These are phyloP conservation scores for Botia kubotai DNA, from an alignment of 2,797 vertebrate species.

Conservation along the genomic window DNA sequence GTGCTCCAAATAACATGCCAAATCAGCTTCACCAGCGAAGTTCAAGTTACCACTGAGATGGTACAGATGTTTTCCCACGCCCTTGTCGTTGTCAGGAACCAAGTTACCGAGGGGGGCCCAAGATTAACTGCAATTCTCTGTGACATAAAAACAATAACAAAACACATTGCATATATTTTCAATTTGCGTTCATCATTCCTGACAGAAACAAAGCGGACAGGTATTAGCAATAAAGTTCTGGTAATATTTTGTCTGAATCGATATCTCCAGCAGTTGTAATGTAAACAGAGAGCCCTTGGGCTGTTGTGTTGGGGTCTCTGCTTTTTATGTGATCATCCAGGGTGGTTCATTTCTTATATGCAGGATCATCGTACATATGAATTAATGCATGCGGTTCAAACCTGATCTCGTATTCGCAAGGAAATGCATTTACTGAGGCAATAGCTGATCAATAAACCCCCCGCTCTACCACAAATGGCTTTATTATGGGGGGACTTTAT, in stretches of 20 bases:
- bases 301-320: conserved; percentile 5
- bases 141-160: conserved; percentile 9
- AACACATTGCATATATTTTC: not conserved
- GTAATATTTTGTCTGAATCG: conserved; percentile 22
- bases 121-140: conserved; percentile 13
- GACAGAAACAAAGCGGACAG: conserved; percentile 11
- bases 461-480: conserved; percentile 54
- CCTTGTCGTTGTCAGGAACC: not conserved
- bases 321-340: not conserved
- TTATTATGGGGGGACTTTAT: conserved; percentile 61
- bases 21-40: conserved; percentile 66
- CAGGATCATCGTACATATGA: conserved; percentile 58
- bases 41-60: not conserved
- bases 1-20: conserved; percentile 66
- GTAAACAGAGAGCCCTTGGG: not conserved
- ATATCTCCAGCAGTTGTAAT: conserved; percentile 2
- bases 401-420: conserved; percentile 64
- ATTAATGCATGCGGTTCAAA: conserved; percentile 68
- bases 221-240: conserved; percentile 8
- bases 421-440: conserved; percentile 52
- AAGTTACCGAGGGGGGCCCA: too few species aligned
- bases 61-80: not conserved
- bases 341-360: conserved; percentile 14
- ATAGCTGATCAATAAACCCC: conserved; percentile 70
- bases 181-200: not conserved